Conservation (phyloP, 2,113 vertebrate species). For the Rhynchomys soricoides region DNA sequence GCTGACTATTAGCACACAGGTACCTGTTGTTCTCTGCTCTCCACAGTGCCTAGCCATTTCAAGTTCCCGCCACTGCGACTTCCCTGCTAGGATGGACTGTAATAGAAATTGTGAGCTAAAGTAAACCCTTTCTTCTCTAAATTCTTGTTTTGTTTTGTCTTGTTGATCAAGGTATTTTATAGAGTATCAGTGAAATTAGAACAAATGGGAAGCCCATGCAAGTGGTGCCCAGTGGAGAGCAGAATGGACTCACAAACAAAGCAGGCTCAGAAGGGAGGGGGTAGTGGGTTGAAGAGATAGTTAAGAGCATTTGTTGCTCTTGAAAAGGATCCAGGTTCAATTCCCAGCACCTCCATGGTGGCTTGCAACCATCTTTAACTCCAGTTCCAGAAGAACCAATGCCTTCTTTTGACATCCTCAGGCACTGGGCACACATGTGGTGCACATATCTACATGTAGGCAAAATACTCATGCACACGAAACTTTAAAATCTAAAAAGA, state of each 20-base stretch:
- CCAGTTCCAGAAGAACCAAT: neutral
- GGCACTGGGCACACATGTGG: neutral
- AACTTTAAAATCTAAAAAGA: neutral
- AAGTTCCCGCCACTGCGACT: neutral
- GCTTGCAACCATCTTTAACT: neutral
- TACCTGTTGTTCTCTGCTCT: neutral
- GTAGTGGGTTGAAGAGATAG: neutral
- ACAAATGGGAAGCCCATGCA: neutral
- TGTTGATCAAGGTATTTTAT: neutral
- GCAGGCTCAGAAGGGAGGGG: neutral
- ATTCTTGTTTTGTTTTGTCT: neutral
- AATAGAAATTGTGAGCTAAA: neutral
- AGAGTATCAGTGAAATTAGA: neutral
- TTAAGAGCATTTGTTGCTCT: neutral
- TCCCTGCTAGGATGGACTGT: neutral
- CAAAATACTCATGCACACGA: neutral
- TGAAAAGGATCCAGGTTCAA: neutral
- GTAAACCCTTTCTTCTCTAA: neutral
- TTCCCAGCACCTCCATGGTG: neutral
- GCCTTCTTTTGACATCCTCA: neutral
- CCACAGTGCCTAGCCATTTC: neutral
- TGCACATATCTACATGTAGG: neutral
- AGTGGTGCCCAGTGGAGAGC: neutral
- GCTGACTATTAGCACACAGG: neutral
- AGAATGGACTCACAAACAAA: neutral